Evolutionary conservation across 2,797 vertebrate species (phyloP).

Genomic region (Hypotaenidia philippensis): DNA sequence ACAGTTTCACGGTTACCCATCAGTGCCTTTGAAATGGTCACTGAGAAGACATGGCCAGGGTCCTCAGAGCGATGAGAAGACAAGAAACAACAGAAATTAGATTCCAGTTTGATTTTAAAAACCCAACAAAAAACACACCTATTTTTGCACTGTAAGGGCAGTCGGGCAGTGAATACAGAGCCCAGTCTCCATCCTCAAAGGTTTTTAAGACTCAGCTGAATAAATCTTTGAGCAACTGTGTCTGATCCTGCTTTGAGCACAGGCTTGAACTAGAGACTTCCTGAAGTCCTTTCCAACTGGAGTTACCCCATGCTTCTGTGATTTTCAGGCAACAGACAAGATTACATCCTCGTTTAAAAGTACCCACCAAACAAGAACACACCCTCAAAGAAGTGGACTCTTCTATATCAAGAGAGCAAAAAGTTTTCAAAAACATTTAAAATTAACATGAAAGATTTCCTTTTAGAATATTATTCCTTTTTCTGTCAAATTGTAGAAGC

Average conservation of each 20-base stretch:
- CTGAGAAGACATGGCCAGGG: not conserved
- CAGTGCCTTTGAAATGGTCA: not conserved
- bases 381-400: not conserved
- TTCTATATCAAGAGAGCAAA: not conserved
- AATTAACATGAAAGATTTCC: not conserved
- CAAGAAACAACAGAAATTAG: not conserved
- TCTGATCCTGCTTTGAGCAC: not conserved
- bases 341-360: constrained; percentile 27
- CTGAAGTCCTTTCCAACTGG: not conserved
- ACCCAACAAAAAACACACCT: not conserved
- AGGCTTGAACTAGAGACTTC: not conserved
- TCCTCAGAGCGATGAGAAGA: not conserved
- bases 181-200: not conserved
- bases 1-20: not conserved
- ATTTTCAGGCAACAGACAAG: not conserved
- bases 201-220: not conserved
- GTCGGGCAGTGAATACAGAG: not conserved
- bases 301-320: not conserved
- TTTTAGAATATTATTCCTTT: constrained; percentile 31
- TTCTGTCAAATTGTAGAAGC: not conserved
- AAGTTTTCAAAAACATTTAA: not conserved
- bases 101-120: not conserved
- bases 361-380: not conserved
- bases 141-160: not conserved
- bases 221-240: not conserved